Evolutionary conservation across 2,888 invertebrate genomes (phyloP), one percentile per base, ranked within the genome.

Genomic region (Drosophila rubida): DNA sequence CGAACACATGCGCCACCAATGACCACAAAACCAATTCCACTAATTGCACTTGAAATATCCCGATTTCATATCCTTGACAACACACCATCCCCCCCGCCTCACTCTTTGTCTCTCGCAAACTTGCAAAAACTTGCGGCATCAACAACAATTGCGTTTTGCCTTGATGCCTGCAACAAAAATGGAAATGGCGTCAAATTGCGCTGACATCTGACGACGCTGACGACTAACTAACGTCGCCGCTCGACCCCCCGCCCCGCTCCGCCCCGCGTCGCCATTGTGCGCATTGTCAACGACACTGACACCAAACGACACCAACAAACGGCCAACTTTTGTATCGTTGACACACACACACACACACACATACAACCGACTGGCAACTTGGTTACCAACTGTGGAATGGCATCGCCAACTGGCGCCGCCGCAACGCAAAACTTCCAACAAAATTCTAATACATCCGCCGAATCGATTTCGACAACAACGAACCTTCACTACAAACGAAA

Each of bases 131-230:
- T 80, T 78, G 69, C 67, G 63, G 72, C 70, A 75, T 58, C 69
- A 62, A 61, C 64, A 68, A 68, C 65, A 65, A 68, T 60, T 45
- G 53, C 54, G 45, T 53, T 49, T 65, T 49, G 57, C 45, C 69
- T 69, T 46, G 32, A 42, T 55, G 65, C 50, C 63, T 59, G 55
- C 72, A 46, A 59, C 73, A 59, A 54, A 81, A 87, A 88, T 88
- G 88, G 79, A 88, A 90, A 87, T 89, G 90, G 87, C 90, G 84
- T 82, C 86, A 89, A 89, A 90, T 90, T 90, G 87, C 84, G 79
- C 83, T 90, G 90, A 89, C 89, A 90, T 89, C 87, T 85, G 89
- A 89, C 89, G 87, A 86, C 79, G 73, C 71, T 58, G 42, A 44
- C 57, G 45, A 67, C 73, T 46, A 68, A 54, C 58, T 55, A 60